Evolutionary conservation across 2,888 invertebrate genomes (phyloP).

Genomic region (Phaonia tiefii): DNA sequence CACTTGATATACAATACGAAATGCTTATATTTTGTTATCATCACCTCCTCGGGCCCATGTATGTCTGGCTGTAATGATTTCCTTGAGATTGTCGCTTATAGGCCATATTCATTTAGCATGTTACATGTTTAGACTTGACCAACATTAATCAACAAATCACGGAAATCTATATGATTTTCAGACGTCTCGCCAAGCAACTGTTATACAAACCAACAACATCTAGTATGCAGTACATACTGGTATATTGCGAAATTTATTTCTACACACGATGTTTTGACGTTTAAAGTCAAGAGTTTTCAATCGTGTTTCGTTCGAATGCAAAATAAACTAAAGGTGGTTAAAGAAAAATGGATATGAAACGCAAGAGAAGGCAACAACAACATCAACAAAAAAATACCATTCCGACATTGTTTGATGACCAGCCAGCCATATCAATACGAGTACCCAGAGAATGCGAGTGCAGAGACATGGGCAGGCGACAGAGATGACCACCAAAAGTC

Average conservation of each 20-base stretch:
- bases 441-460: neutral
- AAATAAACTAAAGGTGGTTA: slow-evolving; percentile 41
- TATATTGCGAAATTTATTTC: slow-evolving; percentile 61
- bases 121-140: slow-evolving; percentile 64
- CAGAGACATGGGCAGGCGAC: neutral
- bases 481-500: slow-evolving; percentile 11
- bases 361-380: slow-evolving; percentile 3
- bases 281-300: slow-evolving; percentile 59
- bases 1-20: too few relatives aligned
- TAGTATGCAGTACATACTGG: neutral
- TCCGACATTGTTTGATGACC: slow-evolving; percentile 62
- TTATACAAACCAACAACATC: too few relatives aligned
- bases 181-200: slow-evolving; percentile 14
- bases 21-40: too few relatives aligned
- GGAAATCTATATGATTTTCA: slow-evolving; percentile 64
- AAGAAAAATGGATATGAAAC: slow-evolving; percentile 63
- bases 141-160: slow-evolving; percentile 69
- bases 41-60: too few relatives aligned
- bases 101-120: slow-evolving; percentile 58
- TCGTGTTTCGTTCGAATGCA: slow-evolving; percentile 8
- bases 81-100: slow-evolving; percentile 62
- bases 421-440: slow-evolving; percentile 54
- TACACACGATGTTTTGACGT: slow-evolving; percentile 61
- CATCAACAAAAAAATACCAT: neutral
- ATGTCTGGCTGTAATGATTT: slow-evolving; percentile 52